A percentile compares a stretch with the other conserved stretches of the same genome.
Evolutionary conservation across 2,888 invertebrate genomes (phyloP).

Genomic region (Ceratothoa steindachneri): DNA sequence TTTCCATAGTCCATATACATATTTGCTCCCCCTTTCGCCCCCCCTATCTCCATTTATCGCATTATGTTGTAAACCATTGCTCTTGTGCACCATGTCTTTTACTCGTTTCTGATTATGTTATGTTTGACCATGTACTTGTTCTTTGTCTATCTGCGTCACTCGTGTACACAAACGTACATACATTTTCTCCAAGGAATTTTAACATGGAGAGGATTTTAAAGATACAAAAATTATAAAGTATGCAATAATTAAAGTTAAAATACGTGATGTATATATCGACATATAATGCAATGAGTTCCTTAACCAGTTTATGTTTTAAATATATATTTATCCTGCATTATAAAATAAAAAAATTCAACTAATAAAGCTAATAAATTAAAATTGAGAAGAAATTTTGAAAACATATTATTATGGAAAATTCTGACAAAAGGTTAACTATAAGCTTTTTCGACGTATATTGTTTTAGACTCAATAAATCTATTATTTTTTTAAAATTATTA

Average conservation of each 20-base stretch:
- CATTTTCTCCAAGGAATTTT: too few species aligned
- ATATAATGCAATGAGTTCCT: neutral
- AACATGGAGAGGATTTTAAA: too few species aligned
- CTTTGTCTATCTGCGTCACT: too few species aligned
- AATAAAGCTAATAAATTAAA: neutral
- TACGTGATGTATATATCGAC: neutral
- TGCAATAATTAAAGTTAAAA: neutral
- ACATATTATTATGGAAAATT: neutral
- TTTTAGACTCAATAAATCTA: neutral
- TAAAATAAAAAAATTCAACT: neutral
- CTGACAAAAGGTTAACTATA: neutral
- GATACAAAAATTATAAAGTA: neutral
- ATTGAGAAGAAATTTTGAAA: neutral
- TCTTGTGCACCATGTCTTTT: too few species aligned
- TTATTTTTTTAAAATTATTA: neutral
- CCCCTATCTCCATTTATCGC: too few species aligned
- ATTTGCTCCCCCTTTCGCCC: too few species aligned
- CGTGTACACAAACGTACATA: too few species aligned
- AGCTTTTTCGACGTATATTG: neutral
- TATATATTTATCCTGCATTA: neutral
- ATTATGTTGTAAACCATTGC: too few species aligned
- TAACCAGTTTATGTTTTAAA: neutral
- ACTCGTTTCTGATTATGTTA: too few species aligned
- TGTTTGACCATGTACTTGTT: too few species aligned
- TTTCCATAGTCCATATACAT: too few species aligned